phyloP scores from a whole-genome alignment of 2,888 invertebrate genomes.

The Drosophila austrosaltans region DNA sequence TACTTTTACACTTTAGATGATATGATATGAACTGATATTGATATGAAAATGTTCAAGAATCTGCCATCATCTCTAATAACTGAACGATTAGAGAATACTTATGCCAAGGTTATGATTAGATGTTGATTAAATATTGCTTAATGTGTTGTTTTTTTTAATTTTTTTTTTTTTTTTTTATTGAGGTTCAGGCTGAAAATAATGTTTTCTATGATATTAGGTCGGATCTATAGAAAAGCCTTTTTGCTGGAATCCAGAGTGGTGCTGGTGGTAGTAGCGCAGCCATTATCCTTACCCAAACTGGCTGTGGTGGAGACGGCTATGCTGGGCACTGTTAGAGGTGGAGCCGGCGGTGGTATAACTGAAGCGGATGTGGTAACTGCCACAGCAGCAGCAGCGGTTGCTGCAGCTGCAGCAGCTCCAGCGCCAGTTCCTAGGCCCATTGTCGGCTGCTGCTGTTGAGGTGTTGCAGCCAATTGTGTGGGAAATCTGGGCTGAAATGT shows the following conservation, averaged over 20 bases:
- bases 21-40: neutral
- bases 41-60: neutral
- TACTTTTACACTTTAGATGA: neutral
- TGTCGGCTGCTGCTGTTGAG: slow-evolving; percentile 35
- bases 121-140: slow-evolving; percentile 64
- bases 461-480: slow-evolving; percentile 67
- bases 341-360: slow-evolving; percentile 20
- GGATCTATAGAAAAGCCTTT: slow-evolving; percentile 63
- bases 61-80: neutral
- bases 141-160: neutral
- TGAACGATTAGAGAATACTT: slow-evolving; percentile 41
- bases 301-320: slow-evolving; percentile 70
- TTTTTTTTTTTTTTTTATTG: neutral
- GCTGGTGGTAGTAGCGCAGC: slow-evolving; percentile 46
- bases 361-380: slow-evolving; percentile 39
- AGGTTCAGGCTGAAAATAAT: slow-evolving; percentile 3
- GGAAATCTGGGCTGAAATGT: slow-evolving; percentile 80
- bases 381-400: slow-evolving; percentile 28
- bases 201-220: slow-evolving; percentile 7
- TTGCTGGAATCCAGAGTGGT: slow-evolving; percentile 62
- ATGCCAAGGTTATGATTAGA: slow-evolving; percentile 58
- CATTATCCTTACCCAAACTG: slow-evolving; percentile 59
- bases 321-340: slow-evolving; percentile 55
- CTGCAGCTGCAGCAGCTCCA: slow-evolving; percentile 18
- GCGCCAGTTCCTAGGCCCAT: slow-evolving; percentile 14